phyloP scores from a whole-genome alignment of 2,797 vertebrate species.

The Argyrosomus regius region DNA sequence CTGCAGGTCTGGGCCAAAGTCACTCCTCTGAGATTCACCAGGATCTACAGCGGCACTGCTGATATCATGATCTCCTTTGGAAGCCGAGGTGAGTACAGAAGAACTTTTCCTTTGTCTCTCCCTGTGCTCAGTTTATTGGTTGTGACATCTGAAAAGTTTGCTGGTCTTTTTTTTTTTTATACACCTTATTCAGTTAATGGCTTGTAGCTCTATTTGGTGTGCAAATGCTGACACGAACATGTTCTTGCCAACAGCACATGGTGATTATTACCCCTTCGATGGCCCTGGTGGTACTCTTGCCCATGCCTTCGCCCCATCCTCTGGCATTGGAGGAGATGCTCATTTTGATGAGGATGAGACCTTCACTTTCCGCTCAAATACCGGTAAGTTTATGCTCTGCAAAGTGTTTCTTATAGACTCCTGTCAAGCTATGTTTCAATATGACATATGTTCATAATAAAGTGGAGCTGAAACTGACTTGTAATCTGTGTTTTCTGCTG shows the following conservation, averaged over 20 bases:
- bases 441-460: not conserved
- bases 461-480: not conserved
- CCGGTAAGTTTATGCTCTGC: slow-evolving; percentile 59
- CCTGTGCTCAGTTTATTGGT: not conserved
- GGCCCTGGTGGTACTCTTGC: slow-evolving; percentile 85
- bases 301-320: slow-evolving; percentile 87
- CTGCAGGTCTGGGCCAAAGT: slow-evolving; percentile 87
- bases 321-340: slow-evolving; percentile 88
- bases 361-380: slow-evolving; percentile 82
- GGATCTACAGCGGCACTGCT: slow-evolving; percentile 85
- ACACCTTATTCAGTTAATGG: too few species aligned
- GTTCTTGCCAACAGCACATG: slow-evolving; percentile 83
- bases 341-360: slow-evolving; percentile 93
- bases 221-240: slow-evolving; percentile 2
- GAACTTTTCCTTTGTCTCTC: not conserved
- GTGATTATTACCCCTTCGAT: slow-evolving; percentile 89
- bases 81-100: slow-evolving; percentile 44
- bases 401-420: not conserved
- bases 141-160: not conserved
- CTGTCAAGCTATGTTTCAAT: not conserved
- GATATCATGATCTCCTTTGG: slow-evolving; percentile 95
- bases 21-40: slow-evolving; percentile 86
- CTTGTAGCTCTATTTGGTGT: not conserved
- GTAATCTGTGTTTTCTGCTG: slow-evolving; percentile 11
- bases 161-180: too few species aligned